phyloP scores from a whole-genome alignment of 2,888 invertebrate genomes.

The Aphodius sticticus region DNA sequence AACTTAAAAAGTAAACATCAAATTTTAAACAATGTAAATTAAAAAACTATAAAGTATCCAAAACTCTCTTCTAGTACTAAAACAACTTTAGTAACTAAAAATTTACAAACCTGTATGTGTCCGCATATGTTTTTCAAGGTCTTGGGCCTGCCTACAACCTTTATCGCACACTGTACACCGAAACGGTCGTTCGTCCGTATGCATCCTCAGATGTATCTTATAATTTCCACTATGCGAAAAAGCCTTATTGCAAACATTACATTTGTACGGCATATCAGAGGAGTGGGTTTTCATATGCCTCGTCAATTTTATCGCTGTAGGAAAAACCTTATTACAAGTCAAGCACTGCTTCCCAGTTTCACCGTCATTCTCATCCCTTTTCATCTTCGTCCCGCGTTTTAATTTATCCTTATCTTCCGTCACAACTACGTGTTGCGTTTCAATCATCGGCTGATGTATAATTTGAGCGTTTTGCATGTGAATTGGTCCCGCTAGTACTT shows the following conservation, averaged over 20 bases:
- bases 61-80: no score
- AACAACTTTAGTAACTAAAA: no score
- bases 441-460: conserved; percentile 38
- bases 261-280: conserved; percentile 58
- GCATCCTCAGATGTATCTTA: conserved; percentile 59
- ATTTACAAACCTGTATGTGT: conserved; percentile 58
- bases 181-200: conserved; percentile 59
- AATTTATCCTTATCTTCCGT: conserved; percentile 38
- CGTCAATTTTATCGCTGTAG: conserved; percentile 55
- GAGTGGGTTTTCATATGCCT: conserved; percentile 61
- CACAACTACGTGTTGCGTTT: conserved; percentile 27
- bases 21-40: no score
- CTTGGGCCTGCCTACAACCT: conserved; percentile 60
- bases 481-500: conserved; percentile 43
- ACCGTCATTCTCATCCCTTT: conserved; percentile 42
- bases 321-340: conserved; percentile 57
- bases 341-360: conserved; percentile 54
- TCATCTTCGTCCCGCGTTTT: conserved; percentile 40
- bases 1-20: no score
- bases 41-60: no score
- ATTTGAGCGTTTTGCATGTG: conserved; percentile 38
- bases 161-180: conserved; percentile 60
- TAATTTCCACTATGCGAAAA: conserved; percentile 61
- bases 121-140: conserved; percentile 61
- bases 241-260: conserved; percentile 58